phyloP scores from a whole-genome alignment of 2,113 vertebrate genomes.

The Glaucidium brasilianum region DNA sequence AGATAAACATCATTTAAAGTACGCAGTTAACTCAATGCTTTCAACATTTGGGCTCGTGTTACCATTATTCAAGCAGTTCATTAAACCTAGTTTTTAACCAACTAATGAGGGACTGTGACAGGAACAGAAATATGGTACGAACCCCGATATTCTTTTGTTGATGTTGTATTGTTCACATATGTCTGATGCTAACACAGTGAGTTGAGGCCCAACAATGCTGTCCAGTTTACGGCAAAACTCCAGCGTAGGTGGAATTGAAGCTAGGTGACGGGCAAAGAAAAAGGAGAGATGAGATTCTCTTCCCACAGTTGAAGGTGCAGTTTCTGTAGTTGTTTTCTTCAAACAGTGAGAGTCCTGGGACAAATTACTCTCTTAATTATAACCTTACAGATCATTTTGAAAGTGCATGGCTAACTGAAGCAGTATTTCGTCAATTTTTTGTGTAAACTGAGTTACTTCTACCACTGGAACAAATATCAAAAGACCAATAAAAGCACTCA shows the following conservation, averaged over 20 bases:
- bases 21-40: neutral
- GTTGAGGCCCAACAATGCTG: slow-evolving; percentile 92
- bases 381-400: neutral
- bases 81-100: neutral
- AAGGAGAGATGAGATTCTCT: neutral
- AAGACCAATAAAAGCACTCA: neutral
- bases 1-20: neutral
- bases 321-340: neutral
- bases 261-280: slow-evolving; percentile 53
- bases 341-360: neutral
- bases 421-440: neutral
- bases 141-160: slow-evolving; percentile 94
- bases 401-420: neutral
- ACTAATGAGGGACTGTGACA: neutral
- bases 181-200: slow-evolving; percentile 94
- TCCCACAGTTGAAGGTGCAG: neutral
- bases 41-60: neutral
- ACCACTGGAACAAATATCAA: neutral
- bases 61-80: neutral
- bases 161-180: slow-evolving; percentile 98
- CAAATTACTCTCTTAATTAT: neutral
- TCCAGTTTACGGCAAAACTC: slow-evolving; percentile 95
- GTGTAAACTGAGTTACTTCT: neutral
- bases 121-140: slow-evolving; percentile 55
- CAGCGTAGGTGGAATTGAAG: slow-evolving; percentile 83